Conservation (phyloP, 2,888 invertebrate genomes). For the Drosophila mimetica region DNA sequence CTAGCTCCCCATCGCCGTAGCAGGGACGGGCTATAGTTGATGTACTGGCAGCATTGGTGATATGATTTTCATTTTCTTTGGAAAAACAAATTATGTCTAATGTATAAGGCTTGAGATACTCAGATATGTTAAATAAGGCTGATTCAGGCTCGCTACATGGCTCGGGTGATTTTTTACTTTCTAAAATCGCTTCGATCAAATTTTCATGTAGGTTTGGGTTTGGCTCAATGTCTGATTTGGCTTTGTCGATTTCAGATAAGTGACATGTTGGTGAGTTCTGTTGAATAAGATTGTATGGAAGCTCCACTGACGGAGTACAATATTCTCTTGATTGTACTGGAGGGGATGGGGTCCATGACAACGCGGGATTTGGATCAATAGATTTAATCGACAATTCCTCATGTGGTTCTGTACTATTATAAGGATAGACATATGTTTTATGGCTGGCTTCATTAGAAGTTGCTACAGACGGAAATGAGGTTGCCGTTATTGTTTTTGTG, state of each 20-base stretch:
- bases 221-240: not conserved
- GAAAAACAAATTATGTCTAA: conserved; percentile 46
- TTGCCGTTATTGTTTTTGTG: not conserved
- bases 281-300: not conserved
- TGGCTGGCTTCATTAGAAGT: not conserved
- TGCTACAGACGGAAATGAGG: not conserved
- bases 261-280: not conserved
- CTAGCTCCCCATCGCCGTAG: conserved; percentile 4
- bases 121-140: conserved; percentile 57
- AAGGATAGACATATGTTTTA: not conserved
- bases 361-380: not conserved
- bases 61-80: conserved; percentile 18
- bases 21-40: conserved; percentile 2
- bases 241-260: not conserved
- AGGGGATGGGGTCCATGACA: not conserved
- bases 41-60: conserved; percentile 10
- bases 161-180: conserved; percentile 3
- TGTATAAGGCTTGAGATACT: conserved; percentile 71
- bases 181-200: not conserved
- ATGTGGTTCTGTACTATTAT: not conserved
- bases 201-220: not conserved
- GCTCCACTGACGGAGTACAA: conserved; percentile 1
- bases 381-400: not conserved
- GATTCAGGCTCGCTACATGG: conserved; percentile 21
- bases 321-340: not conserved